A percentile compares a stretch with the other conserved stretches of the same genome.
Conservation (phyloP, 2,888 invertebrate species). For the Camptogramma bilineatum region DNA sequence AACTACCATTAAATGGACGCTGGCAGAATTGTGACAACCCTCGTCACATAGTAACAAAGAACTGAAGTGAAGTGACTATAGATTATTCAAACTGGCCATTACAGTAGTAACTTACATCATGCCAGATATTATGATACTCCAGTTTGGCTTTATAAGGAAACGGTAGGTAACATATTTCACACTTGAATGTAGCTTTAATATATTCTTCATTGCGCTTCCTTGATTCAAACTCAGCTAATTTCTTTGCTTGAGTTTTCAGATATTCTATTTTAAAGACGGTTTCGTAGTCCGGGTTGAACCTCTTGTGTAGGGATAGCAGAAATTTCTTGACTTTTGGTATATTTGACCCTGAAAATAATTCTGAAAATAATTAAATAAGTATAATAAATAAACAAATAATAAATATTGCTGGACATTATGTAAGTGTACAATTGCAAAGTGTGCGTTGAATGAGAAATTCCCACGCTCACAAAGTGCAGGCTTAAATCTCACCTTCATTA, state of each 20-base stretch:
- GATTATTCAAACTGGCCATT: too few relatives aligned
- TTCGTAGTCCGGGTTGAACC: conserved; percentile 16
- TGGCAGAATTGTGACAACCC: too few relatives aligned
- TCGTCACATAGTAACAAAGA: too few relatives aligned
- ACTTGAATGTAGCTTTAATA: conserved; percentile 3
- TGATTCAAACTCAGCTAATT: conserved; percentile 10
- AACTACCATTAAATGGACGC: too few relatives aligned
- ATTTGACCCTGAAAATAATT: too few relatives aligned
- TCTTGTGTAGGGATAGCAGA: background rate
- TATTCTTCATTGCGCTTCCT: conserved; percentile 6
- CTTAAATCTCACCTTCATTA: conserved; percentile 1
- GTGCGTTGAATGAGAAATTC: too few relatives aligned
- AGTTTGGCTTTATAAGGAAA: background rate
- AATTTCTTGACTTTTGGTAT: conserved; percentile 3
- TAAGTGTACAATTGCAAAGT: too few relatives aligned
- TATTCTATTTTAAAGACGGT: conserved; percentile 14
- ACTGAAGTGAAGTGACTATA: too few relatives aligned
- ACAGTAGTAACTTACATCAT: conserved; percentile 20
- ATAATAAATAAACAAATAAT: too few relatives aligned
- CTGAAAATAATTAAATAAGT: too few relatives aligned
- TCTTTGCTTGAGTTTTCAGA: conserved; percentile 8
- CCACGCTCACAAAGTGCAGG: too few relatives aligned
- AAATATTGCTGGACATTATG: too few relatives aligned
- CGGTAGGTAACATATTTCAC: conserved; percentile 9
- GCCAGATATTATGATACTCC: conserved; percentile 10